Base-by-base conservation (phyloP, 2,888 invertebrate species). In the Glyphotaelius pellucidus region DNA sequence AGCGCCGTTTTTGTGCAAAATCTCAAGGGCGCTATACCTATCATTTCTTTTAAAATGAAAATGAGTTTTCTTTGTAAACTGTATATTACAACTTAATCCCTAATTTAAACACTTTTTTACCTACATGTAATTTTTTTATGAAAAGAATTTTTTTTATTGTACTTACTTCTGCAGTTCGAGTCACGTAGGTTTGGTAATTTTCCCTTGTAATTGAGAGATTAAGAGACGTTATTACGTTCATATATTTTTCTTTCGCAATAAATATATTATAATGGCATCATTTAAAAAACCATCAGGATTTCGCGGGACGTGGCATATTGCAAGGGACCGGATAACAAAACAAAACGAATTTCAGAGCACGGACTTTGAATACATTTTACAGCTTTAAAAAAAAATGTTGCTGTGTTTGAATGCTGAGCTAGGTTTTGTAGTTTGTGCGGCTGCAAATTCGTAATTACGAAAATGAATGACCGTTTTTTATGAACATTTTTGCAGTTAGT, bases 241-340 rank as follows among this genome's bases (percentile, higher is more conserved):
- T 83, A 83, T 83, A 32, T 83, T 83, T 32, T 31, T 31, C 31
- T 35, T 35, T 83, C 83, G 32, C 30, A 83, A 83, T 83, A 83
- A 83, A 83, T 32, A 52, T 19, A 83, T 83, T 83, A 31, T 83
- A 83, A 83, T 32, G 32, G 83, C 83, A 2, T 35, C 32, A 83
- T 83, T 83, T 31, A 83, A 83, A 83, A 83, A 83, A 30, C 83
- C 83, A 83, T 83, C 83, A 83, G 32, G 32, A 30, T 35, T 83
- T 31, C 15, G 83, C 19, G 32, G 83, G 15, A 35, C 83, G 83
- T 83, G 83, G 32, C 32, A 32, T 25, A 31, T 31, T 35, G 83
- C 83, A 32, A 19, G 30, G 3, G 83, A 32, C 83, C 83, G 83
- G 19, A 31, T 83, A 83, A 83, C 52, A 52, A 19, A 52, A 52